Base-by-base conservation (phyloP, 1,140 invertebrate species). In the Drosophila nasuta region DNA sequence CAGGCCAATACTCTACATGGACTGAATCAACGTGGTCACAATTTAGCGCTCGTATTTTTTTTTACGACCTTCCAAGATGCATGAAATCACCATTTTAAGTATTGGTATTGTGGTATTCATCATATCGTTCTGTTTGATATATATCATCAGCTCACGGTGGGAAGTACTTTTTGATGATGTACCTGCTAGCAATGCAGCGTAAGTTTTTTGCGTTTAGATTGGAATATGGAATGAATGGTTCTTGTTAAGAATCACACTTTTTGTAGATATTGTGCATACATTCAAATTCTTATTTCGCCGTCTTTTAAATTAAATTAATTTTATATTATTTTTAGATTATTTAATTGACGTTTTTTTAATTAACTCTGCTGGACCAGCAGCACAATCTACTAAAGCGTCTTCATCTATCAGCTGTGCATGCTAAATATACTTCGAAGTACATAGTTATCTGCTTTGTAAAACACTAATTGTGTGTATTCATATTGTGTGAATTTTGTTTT, bases 1-100 rank as follows among this genome's bases (percentile, higher is more conserved):
- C 96, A 0, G 95, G 95, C 2, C 46, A 95, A 68, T 98, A 96
- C 92, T 97, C 97, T 0, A 96, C 97, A 6, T 99, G 98, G 98
- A 97, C 97, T 17, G 98, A 99, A 94, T 98, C 97, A 2, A 94
- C 96, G 8, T 98, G 97, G 97, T 91, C 94, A 38, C 92, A 94
- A 15, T 94, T 97, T 66, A 95, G 94, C 64, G 94, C 97, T 25
- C 94, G 96, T 66, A 95, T 98, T 92, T 98, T 92, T 98, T 98
- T 91, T 93, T 98, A 5, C 94, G 96, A 81, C 96, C 97, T 57
- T 94, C 96, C 38, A 93, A 94, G 51, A 92, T 93, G 45, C 95
- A 96, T 57, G 96, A 97, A 93, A 93, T 94, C 10, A 81, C 95
- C 5, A 96, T 95, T 6, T 93, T 97, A 11, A 93, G 93, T 11